Conservation (phyloP, 2,113 vertebrate genomes). For the Pteronura brasiliensis region DNA sequence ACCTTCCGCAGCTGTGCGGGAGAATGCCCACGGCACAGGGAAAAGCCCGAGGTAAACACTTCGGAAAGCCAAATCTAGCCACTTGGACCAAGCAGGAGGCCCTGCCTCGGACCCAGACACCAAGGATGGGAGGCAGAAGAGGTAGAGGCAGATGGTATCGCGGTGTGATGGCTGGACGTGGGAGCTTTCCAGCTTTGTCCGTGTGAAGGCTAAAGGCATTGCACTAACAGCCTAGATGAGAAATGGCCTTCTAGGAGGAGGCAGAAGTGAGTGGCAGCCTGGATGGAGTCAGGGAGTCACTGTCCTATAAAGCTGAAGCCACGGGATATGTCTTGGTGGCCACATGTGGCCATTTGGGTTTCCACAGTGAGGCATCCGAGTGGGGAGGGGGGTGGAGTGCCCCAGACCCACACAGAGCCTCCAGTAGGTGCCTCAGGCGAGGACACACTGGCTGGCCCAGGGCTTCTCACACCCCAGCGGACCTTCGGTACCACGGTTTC, state of each 20-base stretch:
- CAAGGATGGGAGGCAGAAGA: neutral
- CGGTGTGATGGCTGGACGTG: neutral
- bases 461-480: rapidly evolving
- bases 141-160: neutral
- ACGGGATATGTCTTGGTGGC: neutral
- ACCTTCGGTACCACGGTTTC: neutral
- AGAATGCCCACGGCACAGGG: neutral
- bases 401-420: no score
- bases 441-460: neutral
- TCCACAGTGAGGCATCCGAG: neutral
- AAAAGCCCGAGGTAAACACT: neutral
- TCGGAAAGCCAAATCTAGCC: neutral
- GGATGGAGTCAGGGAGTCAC: neutral
- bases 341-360: neutral
- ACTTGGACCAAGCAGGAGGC: neutral
- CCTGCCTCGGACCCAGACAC: neutral
- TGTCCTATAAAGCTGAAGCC: neutral
- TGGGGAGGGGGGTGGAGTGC: rapidly evolving
- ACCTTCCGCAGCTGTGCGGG: neutral
- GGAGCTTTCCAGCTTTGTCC: neutral
- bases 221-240: neutral
- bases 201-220: rapidly evolving
- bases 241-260: neutral
- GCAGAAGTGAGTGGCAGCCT: neutral
- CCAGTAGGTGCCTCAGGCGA: rapidly evolving